Conservation (phyloP, 2,113 vertebrate genomes). For the Excalfactoria chinensis region DNA sequence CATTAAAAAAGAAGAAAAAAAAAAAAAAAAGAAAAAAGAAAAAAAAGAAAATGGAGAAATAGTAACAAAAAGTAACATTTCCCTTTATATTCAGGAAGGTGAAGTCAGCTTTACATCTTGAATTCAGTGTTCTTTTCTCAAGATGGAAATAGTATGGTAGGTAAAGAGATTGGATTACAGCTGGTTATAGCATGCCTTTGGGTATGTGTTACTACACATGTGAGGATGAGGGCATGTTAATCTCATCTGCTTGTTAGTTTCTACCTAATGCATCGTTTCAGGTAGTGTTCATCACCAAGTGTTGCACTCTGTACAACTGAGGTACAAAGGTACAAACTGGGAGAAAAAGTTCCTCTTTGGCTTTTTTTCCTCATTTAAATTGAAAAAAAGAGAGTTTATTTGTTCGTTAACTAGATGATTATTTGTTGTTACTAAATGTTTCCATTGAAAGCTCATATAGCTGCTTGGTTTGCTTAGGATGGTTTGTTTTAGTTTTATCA, state of each 20-base stretch:
- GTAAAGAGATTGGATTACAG: background rate
- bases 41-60: background rate
- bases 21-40: too few species aligned
- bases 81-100: background rate
- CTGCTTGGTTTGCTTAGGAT: background rate
- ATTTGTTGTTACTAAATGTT: background rate
- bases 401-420: background rate
- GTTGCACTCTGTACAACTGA: background rate
- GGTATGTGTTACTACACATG: background rate
- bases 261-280: background rate
- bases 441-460: background rate
- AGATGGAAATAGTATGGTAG: background rate
- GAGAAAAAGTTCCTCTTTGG: background rate
- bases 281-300: background rate
- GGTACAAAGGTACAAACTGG: background rate
- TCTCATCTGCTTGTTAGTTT: background rate
- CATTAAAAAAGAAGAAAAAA: too few species aligned
- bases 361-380: background rate
- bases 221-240: background rate
- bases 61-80: background rate
- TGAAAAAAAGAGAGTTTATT: background rate
- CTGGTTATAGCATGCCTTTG: background rate
- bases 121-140: background rate
- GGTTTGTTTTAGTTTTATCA: background rate
- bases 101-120: background rate